These are phyloP conservation scores for Phymanthus crucifer DNA, from an alignment of 92 coral and sea anemone genomes.

Conservation along the genomic window DNA sequence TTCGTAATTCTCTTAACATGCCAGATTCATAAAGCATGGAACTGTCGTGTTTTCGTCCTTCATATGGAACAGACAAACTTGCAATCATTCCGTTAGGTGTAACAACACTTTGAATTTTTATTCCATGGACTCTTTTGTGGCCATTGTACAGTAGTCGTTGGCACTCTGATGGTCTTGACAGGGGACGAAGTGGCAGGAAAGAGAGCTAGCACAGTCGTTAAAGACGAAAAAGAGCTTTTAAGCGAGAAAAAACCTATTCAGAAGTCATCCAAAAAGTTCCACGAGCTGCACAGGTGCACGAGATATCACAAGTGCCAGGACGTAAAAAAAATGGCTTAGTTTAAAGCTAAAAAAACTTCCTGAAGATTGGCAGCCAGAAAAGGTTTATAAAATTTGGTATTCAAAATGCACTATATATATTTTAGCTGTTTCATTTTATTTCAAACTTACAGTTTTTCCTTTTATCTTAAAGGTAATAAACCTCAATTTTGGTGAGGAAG, in stretches of 20 bases:
- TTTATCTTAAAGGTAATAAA: no score
- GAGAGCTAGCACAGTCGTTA: not conserved
- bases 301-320: not conserved
- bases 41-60: not conserved
- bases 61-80: not conserved
- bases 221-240: not conserved
- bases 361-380: not conserved
- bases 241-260: not conserved
- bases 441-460: no score
- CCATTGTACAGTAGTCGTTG: constrained; percentile 3
- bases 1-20: not conserved
- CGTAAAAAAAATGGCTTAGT: not conserved
- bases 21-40: not conserved
- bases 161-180: not conserved
- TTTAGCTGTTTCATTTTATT: no score
- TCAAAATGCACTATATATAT: no score
- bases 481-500: no score
- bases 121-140: not conserved
- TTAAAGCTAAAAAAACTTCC: not conserved
- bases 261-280: not conserved
- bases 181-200: not conserved
- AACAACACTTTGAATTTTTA: not conserved
- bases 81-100: not conserved
- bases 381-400: not conserved
- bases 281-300: not conserved